Evolutionary conservation across 2,888 invertebrate species (phyloP), one percentile per base, ranked within the genome.

Genomic region (Metopia argyrocephala): DNA sequence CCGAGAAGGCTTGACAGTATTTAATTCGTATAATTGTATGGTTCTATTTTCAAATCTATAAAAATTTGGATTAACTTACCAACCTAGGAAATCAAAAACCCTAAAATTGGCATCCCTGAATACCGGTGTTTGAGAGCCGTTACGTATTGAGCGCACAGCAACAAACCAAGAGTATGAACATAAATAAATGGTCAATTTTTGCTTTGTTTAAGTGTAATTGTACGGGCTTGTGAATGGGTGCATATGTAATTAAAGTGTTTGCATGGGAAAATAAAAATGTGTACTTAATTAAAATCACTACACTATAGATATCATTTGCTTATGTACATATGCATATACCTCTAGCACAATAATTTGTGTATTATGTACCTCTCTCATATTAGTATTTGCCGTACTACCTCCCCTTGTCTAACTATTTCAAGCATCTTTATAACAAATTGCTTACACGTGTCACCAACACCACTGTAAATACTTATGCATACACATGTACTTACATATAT

Each of bases 381-480:
- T 54, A 31, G 31, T 21, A 12, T 56, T 38, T 56, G 38, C 45
- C 9, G 46, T 9, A 12, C 31, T 50, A n/a, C 3, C 28, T 25
- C 1, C 46, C 15, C 57, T 57, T 59, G 59, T 54, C 52, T 15
- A n/a, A 25, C 69, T 56, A 45, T 48, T 46, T 7, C 18, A 48
- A 68, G 31, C 56, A 54, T 75, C 69, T 54, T 50, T 46, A 9
- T 9, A 31, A 28, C 52, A 68, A 79, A 83, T 79, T 79, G 79
- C 70, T 75, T 82, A 61, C 83, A 83, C 82, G 83, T 83, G 83
- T 70, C 82, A 73, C 73, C 66, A 70, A 83, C 73, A 81, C 78
- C 5, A 57, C 28, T 31, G 15, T 31, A 21, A 48, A 0, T 15
- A 73, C 15, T 12, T 61, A 21, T 46, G 5, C 18, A 48, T 54